A percentile compares a stretch with the other conserved stretches of the same genome.
These are phyloP conservation scores for Neomonachus schauinslandi DNA, from an alignment of 2,113 vertebrate species.

Conservation along the genomic window DNA sequence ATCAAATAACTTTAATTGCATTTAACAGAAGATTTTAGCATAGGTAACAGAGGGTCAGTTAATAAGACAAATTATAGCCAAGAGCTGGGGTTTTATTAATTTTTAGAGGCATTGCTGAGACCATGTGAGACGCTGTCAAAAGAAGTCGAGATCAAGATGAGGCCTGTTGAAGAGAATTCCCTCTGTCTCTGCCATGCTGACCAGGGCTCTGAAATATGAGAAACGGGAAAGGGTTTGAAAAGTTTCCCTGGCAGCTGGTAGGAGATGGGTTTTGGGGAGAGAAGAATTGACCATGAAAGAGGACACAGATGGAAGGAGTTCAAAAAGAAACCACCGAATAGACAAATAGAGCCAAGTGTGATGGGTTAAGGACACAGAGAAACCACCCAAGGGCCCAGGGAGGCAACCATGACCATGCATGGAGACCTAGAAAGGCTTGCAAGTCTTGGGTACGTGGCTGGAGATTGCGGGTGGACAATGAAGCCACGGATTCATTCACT, in stretches of 20 bases:
- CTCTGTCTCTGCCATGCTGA: not conserved
- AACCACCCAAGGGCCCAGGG: too few species aligned
- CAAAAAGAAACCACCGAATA: not conserved
- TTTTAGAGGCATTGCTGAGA: not conserved
- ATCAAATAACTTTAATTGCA: slow-evolving; percentile 4
- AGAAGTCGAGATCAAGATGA: slow-evolving; percentile 7
- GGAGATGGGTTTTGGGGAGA: not conserved
- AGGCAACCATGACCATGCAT: fast-evolving
- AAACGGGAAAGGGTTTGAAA: not conserved
- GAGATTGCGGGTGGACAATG: fast-evolving
- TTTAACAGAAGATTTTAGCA: not conserved
- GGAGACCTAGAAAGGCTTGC: too few species aligned
- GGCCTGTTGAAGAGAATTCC: not conserved
- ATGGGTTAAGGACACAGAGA: not conserved
- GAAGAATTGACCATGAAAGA: not conserved
- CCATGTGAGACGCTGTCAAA: not conserved
- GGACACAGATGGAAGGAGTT: not conserved
- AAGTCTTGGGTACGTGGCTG: not conserved
- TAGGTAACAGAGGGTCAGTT: not conserved
- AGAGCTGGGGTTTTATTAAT: not conserved
- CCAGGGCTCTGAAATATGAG: not conserved
- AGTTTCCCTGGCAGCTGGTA: not conserved
- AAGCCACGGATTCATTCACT: not conserved
- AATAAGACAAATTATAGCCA: not conserved
- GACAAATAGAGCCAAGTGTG: not conserved